Percentiles rank a stretch among this genome's conserved stretches.
phyloP scores from a whole-genome alignment of 2,888 invertebrate species.

The Neuroscelio doddi region DNA sequence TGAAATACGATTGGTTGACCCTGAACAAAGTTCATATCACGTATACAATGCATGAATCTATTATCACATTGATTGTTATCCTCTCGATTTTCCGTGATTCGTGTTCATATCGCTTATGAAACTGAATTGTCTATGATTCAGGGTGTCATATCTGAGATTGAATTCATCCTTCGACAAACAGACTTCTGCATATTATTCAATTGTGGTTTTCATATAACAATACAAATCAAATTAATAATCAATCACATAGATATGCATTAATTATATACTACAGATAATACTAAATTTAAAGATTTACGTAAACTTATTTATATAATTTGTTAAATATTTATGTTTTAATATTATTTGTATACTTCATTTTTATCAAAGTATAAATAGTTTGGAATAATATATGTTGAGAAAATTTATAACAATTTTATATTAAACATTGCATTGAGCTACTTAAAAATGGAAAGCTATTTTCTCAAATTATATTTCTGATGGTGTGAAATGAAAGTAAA shows the following conservation, averaged over 20 bases:
- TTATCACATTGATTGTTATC: conserved; percentile 31
- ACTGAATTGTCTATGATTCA: conserved; percentile 26
- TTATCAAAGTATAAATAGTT: too few species aligned
- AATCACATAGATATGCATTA: background rate
- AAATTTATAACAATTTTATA: too few species aligned
- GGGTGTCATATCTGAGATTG: conserved; percentile 11
- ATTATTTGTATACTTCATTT: too few species aligned
- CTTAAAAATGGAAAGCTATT: too few species aligned
- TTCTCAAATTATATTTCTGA: too few species aligned
- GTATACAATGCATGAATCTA: conserved; percentile 27
- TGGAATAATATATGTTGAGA: too few species aligned
- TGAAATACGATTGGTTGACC: conserved; percentile 18
- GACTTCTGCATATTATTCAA: conserved; percentile 6
- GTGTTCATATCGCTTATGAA: conserved; percentile 31
- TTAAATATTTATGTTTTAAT: too few species aligned
- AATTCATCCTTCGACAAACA: conserved; percentile 15
- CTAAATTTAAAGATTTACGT: too few species aligned
- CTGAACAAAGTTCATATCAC: conserved; percentile 21
- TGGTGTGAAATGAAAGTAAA: too few species aligned
- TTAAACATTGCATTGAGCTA: too few species aligned
- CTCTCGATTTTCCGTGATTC: conserved; percentile 5
- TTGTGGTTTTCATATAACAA: background rate
- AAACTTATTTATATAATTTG: too few species aligned
- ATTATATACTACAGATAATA: too few species aligned
- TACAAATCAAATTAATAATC: background rate